Percentiles rank a stretch among this genome's conserved stretches.
phyloP scores from a whole-genome alignment of 2,113 vertebrate species.

The Solea senegalensis region DNA sequence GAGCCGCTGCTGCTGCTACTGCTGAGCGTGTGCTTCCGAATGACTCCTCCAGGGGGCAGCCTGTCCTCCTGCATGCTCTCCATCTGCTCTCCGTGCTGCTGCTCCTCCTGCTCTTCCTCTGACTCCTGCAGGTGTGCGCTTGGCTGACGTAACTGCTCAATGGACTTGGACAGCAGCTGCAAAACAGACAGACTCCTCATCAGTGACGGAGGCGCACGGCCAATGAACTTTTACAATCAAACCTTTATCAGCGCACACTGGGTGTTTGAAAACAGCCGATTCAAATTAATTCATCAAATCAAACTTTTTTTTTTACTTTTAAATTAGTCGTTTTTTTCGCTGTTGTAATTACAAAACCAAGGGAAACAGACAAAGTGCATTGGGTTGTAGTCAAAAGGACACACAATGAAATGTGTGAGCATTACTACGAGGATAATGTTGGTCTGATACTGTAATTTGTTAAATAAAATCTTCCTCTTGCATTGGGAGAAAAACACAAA shows the following conservation, averaged over 20 bases:
- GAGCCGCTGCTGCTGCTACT: conserved; percentile 80
- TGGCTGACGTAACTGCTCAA: conserved; percentile 96
- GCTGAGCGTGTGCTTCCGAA: conserved; percentile 87
- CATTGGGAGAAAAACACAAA: neutral
- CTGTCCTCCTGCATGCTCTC: conserved; percentile 89
- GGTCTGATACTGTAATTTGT: neutral
- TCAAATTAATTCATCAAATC: too few relatives aligned
- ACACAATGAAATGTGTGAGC: neutral
- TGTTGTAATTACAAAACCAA: too few relatives aligned
- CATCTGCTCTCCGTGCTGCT: conserved; percentile 81
- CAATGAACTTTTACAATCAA: too few relatives aligned
- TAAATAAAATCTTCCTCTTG: neutral
- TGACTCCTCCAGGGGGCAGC: conserved; percentile 84
- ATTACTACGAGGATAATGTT: neutral
- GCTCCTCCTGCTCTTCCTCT: conserved; percentile 94
- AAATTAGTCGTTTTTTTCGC: too few relatives aligned
- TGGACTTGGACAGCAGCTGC: conserved; percentile 97
- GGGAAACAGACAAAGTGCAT: too few relatives aligned
- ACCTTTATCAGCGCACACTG: too few relatives aligned
- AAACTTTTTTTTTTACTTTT: too few relatives aligned
- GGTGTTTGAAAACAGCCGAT: too few relatives aligned
- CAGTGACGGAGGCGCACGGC: conserved; percentile 24
- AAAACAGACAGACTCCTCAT: conserved; percentile 48
- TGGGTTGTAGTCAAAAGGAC: too few relatives aligned
- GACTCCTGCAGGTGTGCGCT: conserved; percentile 92